Base-by-base conservation (phyloP, 2,888 invertebrate genomes). In the Hydropsyche betteni region DNA sequence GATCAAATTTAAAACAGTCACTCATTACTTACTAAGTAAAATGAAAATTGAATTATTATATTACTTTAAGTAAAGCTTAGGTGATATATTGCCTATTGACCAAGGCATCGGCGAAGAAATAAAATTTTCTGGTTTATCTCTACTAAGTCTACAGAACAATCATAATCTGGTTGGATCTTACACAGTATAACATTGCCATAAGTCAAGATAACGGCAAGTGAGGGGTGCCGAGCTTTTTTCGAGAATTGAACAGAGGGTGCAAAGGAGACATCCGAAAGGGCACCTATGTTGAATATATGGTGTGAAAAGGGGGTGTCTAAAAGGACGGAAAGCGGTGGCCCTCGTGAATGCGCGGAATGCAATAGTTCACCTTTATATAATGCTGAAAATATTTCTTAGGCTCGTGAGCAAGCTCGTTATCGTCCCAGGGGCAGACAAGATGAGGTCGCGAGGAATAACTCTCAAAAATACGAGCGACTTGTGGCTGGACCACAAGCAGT, bases 281-380 rank as follows among this genome's bases (percentile, higher is more conserved):
- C 58, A 8, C 14, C 24, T 16, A 58, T 16, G 16, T 58, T 58
- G 58, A 58, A 58, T 58, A 16, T 58, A 58, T 58, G 58, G 58
- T 8, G 58, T 58, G 16, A 44, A 44, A 44, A 24, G 58, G 16
- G 58, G 58, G 58, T 24, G 44, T 8, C 44, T 44, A 44, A 24
- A 24, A 16, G 16, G 14, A 16, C 24, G 44, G 44, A 44, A 58
- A 16, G 58, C 24, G 24, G 16, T 5, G 24, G 69, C 14, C 69
- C 50, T 50, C 34, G 24, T 70, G 70, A 70, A 70, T 70, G 52
- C 53, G 36, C 14, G 70, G 70, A 70, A 70, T 70, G 70, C 70
- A 70, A 70, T 70, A 70, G 70, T 70, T 70, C 70, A 70, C 70
- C 70, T 70, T 70, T 70, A 70, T 70, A 70, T 70, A 70, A 70